A percentile compares a stretch with the other conserved stretches of the same genome.
Evolutionary conservation across 2,113 vertebrate species (phyloP).

Genomic region (Deroptyus accipitrinus): DNA sequence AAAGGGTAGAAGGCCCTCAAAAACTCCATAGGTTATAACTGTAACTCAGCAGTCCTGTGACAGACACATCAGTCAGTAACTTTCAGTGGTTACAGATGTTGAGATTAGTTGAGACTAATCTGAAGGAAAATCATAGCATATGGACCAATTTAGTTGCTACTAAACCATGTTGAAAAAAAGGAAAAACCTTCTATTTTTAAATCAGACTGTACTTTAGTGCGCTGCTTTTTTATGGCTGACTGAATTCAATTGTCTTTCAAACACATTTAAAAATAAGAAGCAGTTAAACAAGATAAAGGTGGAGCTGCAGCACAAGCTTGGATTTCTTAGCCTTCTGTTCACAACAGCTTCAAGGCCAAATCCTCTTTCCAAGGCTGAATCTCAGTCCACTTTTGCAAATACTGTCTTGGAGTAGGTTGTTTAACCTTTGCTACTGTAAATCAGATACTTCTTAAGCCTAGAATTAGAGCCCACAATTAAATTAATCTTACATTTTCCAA

Average conservation of each 20-base stretch:
- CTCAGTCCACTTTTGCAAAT: slow-evolving; percentile 1
- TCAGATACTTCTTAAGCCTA: not conserved
- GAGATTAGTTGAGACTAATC: not conserved
- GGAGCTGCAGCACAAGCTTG: not conserved
- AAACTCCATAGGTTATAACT: not conserved
- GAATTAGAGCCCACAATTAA: not conserved
- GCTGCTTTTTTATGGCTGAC: not conserved
- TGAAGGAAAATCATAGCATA: not conserved
- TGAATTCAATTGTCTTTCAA: not conserved
- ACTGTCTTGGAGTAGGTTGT: not conserved
- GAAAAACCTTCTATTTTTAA: not conserved
- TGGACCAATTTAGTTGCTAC: not conserved
- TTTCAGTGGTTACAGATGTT: not conserved
- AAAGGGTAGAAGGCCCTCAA: not conserved
- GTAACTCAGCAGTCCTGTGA: not conserved
- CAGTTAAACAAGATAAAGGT: not conserved
- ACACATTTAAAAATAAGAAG: not conserved
- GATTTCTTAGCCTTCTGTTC: slow-evolving; percentile 1
- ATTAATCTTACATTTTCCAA: not conserved
- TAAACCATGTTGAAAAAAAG: not conserved
- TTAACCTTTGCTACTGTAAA: not conserved
- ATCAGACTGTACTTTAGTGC: not conserved
- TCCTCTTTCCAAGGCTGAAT: slow-evolving; percentile 4
- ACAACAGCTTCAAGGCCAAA: slow-evolving; percentile 27
- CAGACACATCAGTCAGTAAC: not conserved